A percentile compares a stretch with the other conserved stretches of the same genome.
Evolutionary conservation across 2,797 vertebrate species (phyloP).

Genomic region (Onychomys leucogaster): DNA sequence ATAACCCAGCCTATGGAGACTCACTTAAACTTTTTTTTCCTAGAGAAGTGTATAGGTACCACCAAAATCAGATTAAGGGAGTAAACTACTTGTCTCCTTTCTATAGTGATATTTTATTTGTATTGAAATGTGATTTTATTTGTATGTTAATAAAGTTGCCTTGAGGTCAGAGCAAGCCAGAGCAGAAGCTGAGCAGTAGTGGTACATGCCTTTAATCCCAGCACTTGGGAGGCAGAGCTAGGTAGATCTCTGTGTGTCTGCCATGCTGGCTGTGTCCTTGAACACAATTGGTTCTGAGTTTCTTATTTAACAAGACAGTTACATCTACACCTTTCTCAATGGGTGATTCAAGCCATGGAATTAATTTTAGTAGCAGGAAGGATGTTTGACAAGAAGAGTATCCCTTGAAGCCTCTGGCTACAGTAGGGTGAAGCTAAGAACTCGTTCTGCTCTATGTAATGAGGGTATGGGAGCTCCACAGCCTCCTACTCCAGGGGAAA

Average conservation of each 20-base stretch:
- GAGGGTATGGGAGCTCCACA: neutral
- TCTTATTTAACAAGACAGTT: too few species aligned
- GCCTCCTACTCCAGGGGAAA: neutral
- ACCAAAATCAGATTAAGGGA: neutral
- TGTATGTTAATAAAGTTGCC: too few species aligned
- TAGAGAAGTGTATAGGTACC: neutral
- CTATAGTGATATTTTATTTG: too few species aligned
- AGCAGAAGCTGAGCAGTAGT: too few species aligned
- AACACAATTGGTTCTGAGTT: too few species aligned
- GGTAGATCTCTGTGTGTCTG: too few species aligned
- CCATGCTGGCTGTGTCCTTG: too few species aligned
- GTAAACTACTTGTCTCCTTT: neutral
- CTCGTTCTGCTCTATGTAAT: neutral
- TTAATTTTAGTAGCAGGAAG: neutral
- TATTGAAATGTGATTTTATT: too few species aligned
- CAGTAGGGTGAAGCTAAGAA: neutral
- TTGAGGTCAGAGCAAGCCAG: too few species aligned
- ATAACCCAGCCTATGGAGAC: neutral
- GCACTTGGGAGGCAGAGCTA: too few species aligned
- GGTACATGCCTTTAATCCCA: too few species aligned
- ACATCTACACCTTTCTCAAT: neutral
- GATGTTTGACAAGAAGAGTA: neutral
- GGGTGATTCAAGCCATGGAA: neutral
- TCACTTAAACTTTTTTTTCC: neutral
- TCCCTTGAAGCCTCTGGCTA: neutral